phyloP scores from a whole-genome alignment of 1,140 invertebrate genomes.

The Amyelois transitella region DNA sequence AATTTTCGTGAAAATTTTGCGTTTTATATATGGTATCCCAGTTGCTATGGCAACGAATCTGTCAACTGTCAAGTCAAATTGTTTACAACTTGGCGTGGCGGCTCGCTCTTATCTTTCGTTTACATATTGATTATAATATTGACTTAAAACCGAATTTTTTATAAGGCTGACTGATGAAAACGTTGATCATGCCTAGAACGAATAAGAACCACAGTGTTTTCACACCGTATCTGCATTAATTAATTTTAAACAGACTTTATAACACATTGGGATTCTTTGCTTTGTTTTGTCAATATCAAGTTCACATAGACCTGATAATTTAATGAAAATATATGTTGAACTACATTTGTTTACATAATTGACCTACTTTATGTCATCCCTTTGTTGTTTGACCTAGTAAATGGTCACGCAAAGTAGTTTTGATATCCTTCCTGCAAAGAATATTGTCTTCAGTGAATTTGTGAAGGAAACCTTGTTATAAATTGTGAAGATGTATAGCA shows the following conservation, averaged over 20 bases:
- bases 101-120: too few species aligned
- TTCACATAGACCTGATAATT: background rate
- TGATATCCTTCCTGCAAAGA: slow-evolving; percentile 2
- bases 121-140: too few species aligned
- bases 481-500: background rate
- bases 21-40: background rate
- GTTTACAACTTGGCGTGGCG: background rate
- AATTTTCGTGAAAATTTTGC: too few species aligned
- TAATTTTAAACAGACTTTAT: background rate
- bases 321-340: background rate
- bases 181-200: too few species aligned
- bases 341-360: slow-evolving; percentile 11
- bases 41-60: slow-evolving; percentile 16
- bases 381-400: slow-evolving; percentile 9
- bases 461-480: background rate
- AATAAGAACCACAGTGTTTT: too few species aligned
- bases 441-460: background rate
- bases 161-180: too few species aligned
- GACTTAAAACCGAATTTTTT: too few species aligned
- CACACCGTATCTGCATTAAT: too few species aligned
- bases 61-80: slow-evolving; percentile 17
- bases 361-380: slow-evolving; percentile 22
- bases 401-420: slow-evolving; percentile 1
- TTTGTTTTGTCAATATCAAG: background rate
- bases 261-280: background rate